Evolutionary conservation across 2,888 invertebrate species (phyloP), one percentile per base, ranked within the genome.

Genomic region (Brachycybe producta): DNA sequence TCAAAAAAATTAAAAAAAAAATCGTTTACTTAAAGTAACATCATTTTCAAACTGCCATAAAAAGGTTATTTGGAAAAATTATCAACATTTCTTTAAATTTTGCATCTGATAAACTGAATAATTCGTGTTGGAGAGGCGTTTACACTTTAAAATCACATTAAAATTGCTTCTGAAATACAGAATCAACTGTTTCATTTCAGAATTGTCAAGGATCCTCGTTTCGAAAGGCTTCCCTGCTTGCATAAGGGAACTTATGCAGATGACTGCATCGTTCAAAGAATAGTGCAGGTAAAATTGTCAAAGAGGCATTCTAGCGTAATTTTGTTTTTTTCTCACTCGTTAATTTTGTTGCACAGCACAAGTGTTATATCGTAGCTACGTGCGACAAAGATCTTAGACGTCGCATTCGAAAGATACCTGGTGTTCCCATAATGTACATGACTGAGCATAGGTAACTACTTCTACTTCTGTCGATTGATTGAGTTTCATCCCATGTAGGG

Each of bases 161-260:
- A 8, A 38, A n/a, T 38, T 8, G 7, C 7, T 38, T 8, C 19
- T 13, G 8, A 15, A 15, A 11, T n/a, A n/a, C n/a, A n/a, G n/a
- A n/a, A 39, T n/a, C 11, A 39, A 8, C 8, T 13, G 15, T 51
- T 45, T 32, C 39, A 36, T 58, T 62, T 43, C 55, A 71, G 73
- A 62, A 91, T 97, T 54, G 84, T 91, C 35, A 94, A 91, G 64
- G 97, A 98, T 68, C 80, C 87, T 1, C 71, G 95, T 15, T 95
- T 98, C 70, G 85, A 95, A 67, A 76, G 94, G 56, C 73, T 98
- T 36, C 77, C 84, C 28, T 98, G 98, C 67, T 71, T 87, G 63
- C 98, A 98, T 66, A 92, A 91, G 67, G 98, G 98, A 21, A 95
- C 92, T 1, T 98, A 98, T 72, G 98, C 98, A 54, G 98, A 99